Percentiles rank a stretch among this genome's conserved stretches.
These are phyloP conservation scores for Holothuria leucospilota DNA, from an alignment of 53 echinoderm and acorn worm genomes.

Conservation along the genomic window DNA sequence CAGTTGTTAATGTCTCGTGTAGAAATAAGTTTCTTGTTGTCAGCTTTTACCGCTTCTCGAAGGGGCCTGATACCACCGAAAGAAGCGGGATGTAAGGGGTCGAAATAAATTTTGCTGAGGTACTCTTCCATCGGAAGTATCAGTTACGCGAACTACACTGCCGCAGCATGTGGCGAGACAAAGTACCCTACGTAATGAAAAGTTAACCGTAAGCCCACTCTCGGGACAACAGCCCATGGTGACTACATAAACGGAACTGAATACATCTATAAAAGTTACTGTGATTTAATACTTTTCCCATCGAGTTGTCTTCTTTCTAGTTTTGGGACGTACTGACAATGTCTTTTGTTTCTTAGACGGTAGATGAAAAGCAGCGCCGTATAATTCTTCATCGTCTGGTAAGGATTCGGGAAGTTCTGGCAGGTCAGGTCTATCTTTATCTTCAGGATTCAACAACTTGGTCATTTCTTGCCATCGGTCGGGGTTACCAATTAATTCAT, in stretches of 20 bases:
- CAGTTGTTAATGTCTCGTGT: not conserved
- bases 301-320: not conserved
- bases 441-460: not conserved
- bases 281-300: not conserved
- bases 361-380: not conserved
- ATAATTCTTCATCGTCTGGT: not conserved
- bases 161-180: slow-evolving; percentile 52
- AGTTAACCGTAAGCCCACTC: not conserved
- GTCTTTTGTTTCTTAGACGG: not conserved
- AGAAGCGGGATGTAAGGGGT: slow-evolving; percentile 23
- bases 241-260: not conserved
- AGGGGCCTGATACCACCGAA: slow-evolving; percentile 46
- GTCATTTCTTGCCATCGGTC: not conserved
- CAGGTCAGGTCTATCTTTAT: not conserved
- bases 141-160: slow-evolving; percentile 31
- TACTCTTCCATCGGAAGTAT: slow-evolving; percentile 39
- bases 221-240: not conserved
- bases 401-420: not conserved
- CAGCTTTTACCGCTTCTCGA: slow-evolving; percentile 11
- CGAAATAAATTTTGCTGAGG: too few relatives aligned
- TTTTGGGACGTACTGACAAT: not conserved
- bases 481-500: too few relatives aligned
- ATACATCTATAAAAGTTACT: not conserved
- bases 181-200: not conserved
- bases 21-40: too few relatives aligned